Percentiles rank a stretch among this genome's conserved stretches.
These are phyloP conservation scores for Crambe crambe DNA, from an alignment of 37 sponge, comb jelly and placozoan genomes.

Conservation along the genomic window DNA sequence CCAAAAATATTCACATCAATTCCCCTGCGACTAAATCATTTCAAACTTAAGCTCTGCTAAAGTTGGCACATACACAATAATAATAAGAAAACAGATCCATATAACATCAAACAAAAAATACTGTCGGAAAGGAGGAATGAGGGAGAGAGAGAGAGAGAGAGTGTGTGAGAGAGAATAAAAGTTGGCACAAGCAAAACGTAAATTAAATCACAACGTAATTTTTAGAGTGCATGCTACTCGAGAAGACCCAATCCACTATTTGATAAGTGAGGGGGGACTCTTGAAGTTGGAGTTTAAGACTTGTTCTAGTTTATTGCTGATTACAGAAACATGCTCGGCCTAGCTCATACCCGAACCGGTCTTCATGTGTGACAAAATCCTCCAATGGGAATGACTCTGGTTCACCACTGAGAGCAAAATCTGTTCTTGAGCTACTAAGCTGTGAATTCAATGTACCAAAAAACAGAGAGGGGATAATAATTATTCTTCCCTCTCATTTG, in stretches of 20 bases:
- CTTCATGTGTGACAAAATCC: constrained; percentile 9
- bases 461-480: too few species aligned
- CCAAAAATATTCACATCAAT: too few species aligned
- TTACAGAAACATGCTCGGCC: constrained; percentile 72
- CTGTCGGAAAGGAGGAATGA: too few species aligned
- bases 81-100: too few species aligned
- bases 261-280: background rate
- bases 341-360: constrained; percentile 43
- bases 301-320: background rate
- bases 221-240: background rate
- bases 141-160: too few species aligned
- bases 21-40: too few species aligned
- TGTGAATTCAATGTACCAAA: background rate
- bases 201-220: background rate
- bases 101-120: too few species aligned
- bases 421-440: constrained; percentile 43
- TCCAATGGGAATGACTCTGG: constrained; percentile 58
- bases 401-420: constrained; percentile 29
- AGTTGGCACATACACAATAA: too few species aligned
- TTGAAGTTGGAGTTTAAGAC: background rate
- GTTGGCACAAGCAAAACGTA: too few species aligned
- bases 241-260: background rate
- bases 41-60: too few species aligned
- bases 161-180: too few species aligned
- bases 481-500: background rate